Evolutionary conservation across 2,113 vertebrate species (phyloP).

Genomic region (Varanus salvator): DNA sequence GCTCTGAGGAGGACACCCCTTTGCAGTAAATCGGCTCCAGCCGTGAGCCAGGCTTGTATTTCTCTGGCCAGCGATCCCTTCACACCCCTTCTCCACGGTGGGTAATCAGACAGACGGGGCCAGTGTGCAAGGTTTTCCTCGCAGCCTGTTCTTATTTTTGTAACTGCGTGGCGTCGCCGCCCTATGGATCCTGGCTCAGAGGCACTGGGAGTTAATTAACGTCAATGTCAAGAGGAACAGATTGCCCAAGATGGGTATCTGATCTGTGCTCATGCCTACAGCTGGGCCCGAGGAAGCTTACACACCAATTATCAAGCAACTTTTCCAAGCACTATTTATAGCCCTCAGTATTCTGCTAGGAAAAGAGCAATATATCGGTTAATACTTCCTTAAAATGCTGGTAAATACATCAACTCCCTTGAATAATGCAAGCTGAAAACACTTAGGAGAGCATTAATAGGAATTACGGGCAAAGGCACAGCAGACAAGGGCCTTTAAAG

Average conservation of each 20-base stretch:
- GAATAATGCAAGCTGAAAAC: not conserved
- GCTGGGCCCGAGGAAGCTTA: constrained; percentile 25
- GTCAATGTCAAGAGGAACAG: constrained; percentile 13
- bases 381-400: not conserved
- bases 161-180: constrained; percentile 2
- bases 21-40: constrained; percentile 49
- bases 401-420: constrained; percentile 18
- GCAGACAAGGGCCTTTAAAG: not conserved
- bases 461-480: constrained; percentile 6
- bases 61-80: constrained; percentile 23
- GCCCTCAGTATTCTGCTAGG: constrained; percentile 17
- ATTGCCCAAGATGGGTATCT: not conserved
- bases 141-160: not conserved
- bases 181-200: constrained; percentile 32
- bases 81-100: not conserved
- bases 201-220: constrained; percentile 13
- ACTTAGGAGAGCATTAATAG: not conserved
- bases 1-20: constrained; percentile 56
- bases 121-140: not conserved
- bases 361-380: constrained; percentile 1
- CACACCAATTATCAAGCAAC: constrained; percentile 6
- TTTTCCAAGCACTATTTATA: constrained; percentile 19
- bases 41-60: constrained; percentile 10
- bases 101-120: not conserved
- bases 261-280: constrained; percentile 11